Percentiles rank a stretch among this genome's conserved stretches.
Evolutionary conservation across 2,888 invertebrate genomes (phyloP).

Genomic region (Itoplectis maculator): DNA sequence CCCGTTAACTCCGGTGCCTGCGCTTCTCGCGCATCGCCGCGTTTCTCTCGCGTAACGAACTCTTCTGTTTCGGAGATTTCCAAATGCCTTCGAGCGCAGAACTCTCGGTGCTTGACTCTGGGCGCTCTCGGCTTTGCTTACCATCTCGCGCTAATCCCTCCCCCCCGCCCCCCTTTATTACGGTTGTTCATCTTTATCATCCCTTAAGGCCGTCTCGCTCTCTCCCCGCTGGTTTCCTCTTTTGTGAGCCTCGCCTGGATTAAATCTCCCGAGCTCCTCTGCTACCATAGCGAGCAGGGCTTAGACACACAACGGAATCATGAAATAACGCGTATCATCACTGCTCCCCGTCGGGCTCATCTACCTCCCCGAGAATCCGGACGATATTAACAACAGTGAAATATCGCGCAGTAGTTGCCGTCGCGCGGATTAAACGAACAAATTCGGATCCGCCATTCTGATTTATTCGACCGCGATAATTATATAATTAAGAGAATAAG

Average conservation of each 20-base stretch:
- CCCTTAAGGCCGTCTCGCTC: slow-evolving; percentile 64
- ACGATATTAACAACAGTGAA: slow-evolving; percentile 29
- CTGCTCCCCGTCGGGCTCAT: slow-evolving; percentile 4
- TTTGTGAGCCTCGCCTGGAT: slow-evolving; percentile 51
- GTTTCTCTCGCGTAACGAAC: slow-evolving; percentile 36
- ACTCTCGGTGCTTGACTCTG: slow-evolving; percentile 63
- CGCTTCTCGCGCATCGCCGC: slow-evolving; percentile 20
- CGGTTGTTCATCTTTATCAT: slow-evolving; percentile 71
- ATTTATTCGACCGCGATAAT: not conserved
- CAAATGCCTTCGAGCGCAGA: slow-evolving; percentile 47
- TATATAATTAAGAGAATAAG: not conserved
- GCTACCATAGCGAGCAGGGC: slow-evolving; percentile 17
- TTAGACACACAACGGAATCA: slow-evolving; percentile 20
- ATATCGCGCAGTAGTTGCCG: slow-evolving; percentile 29
- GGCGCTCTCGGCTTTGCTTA: slow-evolving; percentile 57
- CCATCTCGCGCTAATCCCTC: slow-evolving; percentile 64
- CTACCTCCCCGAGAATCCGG: slow-evolving; percentile 1
- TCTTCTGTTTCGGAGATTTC: slow-evolving; percentile 55
- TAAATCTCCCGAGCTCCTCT: slow-evolving; percentile 55
- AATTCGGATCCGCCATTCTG: slow-evolving; percentile 3
- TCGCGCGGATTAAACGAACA: slow-evolving; percentile 22
- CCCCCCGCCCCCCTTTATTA: slow-evolving; percentile 69
- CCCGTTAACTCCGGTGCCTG: slow-evolving; percentile 49
- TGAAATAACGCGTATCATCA: slow-evolving; percentile 44
- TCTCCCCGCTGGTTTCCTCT: slow-evolving; percentile 40